phyloP scores from a whole-genome alignment of 2,113 vertebrate genomes.

The Oxygymnocypris stewartii region DNA sequence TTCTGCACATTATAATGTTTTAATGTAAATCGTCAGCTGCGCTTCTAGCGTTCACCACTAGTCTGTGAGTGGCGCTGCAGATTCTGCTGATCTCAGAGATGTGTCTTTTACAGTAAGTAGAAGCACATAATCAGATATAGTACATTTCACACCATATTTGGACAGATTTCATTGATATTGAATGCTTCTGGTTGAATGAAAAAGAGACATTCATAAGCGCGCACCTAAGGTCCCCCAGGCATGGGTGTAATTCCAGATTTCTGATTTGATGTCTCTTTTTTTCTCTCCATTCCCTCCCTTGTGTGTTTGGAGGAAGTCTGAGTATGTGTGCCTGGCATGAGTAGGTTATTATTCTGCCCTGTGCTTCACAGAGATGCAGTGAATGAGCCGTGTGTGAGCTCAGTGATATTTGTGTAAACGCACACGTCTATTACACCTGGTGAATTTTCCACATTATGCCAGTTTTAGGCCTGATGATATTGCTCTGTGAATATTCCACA shows the following conservation, averaged over 20 bases:
- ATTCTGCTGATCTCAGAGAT: not conserved
- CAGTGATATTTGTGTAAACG: conserved; percentile 66
- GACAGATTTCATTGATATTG: not conserved
- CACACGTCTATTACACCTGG: conserved; percentile 58
- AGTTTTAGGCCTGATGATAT: conserved; percentile 42
- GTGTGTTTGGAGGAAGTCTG: conserved; percentile 69
- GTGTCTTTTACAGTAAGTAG: not conserved
- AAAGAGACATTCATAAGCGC: not conserved
- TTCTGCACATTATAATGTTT: not conserved
- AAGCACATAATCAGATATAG: not conserved
- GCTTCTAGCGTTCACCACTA: not conserved
- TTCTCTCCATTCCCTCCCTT: conserved; percentile 52
- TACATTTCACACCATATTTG: not conserved
- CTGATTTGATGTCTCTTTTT: conserved; percentile 11
- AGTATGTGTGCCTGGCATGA: conserved; percentile 70
- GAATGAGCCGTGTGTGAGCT: conserved; percentile 67
- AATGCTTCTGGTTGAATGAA: not conserved
- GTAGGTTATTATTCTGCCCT: conserved; percentile 68
- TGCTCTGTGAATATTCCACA: conserved; percentile 44
- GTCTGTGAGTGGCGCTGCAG: not conserved
- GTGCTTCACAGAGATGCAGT: conserved; percentile 53
- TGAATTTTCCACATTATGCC: conserved; percentile 31
- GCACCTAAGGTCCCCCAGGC: not conserved
- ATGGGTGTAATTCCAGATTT: conserved; percentile 1
- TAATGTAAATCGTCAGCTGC: not conserved